phyloP scores from a whole-genome alignment of 2,888 invertebrate genomes.

The Escarpia spicata region DNA sequence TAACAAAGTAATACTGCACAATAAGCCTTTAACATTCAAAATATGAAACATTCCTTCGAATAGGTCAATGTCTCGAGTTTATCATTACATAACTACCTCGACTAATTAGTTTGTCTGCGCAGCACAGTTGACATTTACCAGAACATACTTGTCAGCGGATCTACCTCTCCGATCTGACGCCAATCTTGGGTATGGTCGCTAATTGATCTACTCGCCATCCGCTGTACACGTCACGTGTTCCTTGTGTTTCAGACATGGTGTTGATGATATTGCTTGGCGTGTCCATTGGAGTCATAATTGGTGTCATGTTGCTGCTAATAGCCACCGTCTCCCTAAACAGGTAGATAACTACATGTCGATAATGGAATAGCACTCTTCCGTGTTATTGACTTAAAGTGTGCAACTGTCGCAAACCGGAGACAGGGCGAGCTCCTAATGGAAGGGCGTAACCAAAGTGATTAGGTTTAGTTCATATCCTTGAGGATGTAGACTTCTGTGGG shows the following conservation, averaged over 20 bases:
- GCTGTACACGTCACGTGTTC: not conserved
- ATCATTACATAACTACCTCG: too few species aligned
- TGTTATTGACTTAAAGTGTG: not conserved
- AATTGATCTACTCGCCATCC: not conserved
- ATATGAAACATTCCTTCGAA: too few species aligned
- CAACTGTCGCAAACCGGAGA: not conserved
- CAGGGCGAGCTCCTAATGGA: not conserved
- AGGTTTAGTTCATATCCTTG: not conserved
- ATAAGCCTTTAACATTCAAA: too few species aligned
- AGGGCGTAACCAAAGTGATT: not conserved
- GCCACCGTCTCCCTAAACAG: not conserved
- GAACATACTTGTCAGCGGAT: not conserved
- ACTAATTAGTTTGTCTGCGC: not conserved
- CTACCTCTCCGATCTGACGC: not conserved
- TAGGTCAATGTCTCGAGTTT: too few species aligned
- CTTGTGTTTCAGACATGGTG: slow-evolving; percentile 6
- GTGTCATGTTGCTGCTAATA: not conserved
- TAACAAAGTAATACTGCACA: too few species aligned
- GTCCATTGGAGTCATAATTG: not conserved
- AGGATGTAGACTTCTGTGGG: not conserved
- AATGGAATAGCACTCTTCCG: not conserved
- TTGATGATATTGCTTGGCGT: not conserved
- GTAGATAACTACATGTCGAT: not conserved
- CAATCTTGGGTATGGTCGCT: not conserved
- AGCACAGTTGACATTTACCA: not conserved